Percentiles rank a stretch among this genome's conserved stretches.
These are phyloP conservation scores for Nemoura dubitans DNA, from an alignment of 2,888 invertebrate genomes.

Conservation along the genomic window DNA sequence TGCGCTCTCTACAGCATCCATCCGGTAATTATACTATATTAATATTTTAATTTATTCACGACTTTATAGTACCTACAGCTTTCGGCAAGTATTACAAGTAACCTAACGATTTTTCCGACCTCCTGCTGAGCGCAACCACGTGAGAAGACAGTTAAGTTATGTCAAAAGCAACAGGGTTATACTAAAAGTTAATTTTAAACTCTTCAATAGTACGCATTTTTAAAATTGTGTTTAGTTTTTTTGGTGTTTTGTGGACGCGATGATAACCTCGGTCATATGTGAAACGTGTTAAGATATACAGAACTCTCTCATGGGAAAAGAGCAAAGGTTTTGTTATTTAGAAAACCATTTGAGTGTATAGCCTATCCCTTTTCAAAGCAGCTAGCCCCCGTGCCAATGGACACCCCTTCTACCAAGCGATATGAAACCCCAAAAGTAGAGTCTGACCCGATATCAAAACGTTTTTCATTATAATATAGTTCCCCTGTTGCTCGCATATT, in stretches of 20 bases:
- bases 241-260: background rate
- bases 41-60: background rate
- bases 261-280: slow-evolving; percentile 24
- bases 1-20: background rate
- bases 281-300: slow-evolving; percentile 40
- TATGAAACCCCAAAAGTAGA: slow-evolving; percentile 28
- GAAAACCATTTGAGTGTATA: slow-evolving; percentile 19
- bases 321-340: slow-evolving; percentile 40
- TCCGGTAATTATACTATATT: background rate
- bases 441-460: slow-evolving; percentile 20
- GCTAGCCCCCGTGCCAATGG: background rate
- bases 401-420: background rate
- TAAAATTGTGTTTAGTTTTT: background rate
- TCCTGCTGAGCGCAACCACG: too few species aligned
- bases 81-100: background rate
- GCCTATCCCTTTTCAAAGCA: background rate
- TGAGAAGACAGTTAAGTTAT: background rate
- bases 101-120: too few species aligned
- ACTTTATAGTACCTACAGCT: background rate
- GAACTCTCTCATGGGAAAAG: slow-evolving; percentile 14
- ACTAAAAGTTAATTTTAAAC: background rate
- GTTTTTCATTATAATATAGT: slow-evolving; percentile 37
- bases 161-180: slow-evolving; percentile 31
- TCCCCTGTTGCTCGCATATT: slow-evolving; percentile 42
- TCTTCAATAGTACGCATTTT: background rate